Conservation (phyloP, 2,113 vertebrate genomes). For the Stegastes partitus region DNA sequence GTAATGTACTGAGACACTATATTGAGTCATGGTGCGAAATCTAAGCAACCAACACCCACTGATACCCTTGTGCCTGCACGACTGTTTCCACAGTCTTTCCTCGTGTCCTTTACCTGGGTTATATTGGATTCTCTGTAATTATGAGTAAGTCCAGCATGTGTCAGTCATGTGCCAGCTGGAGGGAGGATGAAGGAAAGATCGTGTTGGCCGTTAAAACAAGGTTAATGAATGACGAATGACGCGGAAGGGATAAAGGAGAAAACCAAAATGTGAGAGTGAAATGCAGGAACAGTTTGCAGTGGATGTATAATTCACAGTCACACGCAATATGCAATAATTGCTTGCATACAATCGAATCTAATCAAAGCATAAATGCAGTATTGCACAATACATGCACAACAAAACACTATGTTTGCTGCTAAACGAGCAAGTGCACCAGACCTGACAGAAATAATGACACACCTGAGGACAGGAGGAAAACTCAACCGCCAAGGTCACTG, state of each 20-base stretch:
- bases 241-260: neutral
- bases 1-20: neutral
- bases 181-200: constrained; percentile 18
- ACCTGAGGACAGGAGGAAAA: constrained; percentile 28
- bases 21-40: constrained; percentile 10
- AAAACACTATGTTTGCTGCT: neutral
- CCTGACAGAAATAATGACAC: constrained; percentile 33
- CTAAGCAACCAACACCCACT: neutral
- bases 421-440: constrained; percentile 33
- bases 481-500: constrained; percentile 11
- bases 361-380: neutral
- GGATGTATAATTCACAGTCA: neutral
- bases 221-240: constrained; percentile 42
- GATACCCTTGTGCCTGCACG: neutral
- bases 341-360: constrained; percentile 11
- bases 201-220: constrained; percentile 45
- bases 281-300: neutral
- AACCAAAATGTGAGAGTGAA: constrained; percentile 17
- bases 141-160: constrained; percentile 27
- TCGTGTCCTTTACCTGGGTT: constrained; percentile 18
- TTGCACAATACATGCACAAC: neutral
- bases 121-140: neutral
- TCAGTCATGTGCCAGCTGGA: constrained; percentile 39
- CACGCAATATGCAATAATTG: neutral
- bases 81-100: neutral